Base-by-base conservation (phyloP, 2,888 invertebrate species). In the Maniola hyperantus region DNA sequence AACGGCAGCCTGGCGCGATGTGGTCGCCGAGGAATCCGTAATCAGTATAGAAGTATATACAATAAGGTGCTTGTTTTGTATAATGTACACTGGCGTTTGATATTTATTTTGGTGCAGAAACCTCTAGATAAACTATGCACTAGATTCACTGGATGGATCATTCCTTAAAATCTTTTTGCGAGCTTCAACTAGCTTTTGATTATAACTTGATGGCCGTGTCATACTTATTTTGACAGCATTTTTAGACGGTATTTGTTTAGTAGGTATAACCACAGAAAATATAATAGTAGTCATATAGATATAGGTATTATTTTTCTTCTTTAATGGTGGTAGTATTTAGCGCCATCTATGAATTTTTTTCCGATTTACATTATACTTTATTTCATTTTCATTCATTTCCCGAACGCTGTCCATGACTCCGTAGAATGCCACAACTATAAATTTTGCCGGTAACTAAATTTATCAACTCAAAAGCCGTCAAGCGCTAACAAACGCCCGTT, bases 21-120 rank as follows among this genome's bases (percentile, higher is more conserved):
- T 53, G 66, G 76, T 75, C 72, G 76, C 71, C 70, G 68, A 76
- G 77, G 77, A 79, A 79, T 79, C 74, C 72, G 75, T 79, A 79
- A 80, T 79, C 78, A 78, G 75, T 73, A 73, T 70, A 72, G 74
- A 72, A 71, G 74, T 73, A 73, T 73, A 73, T 74, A 76, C 76
- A 73, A 75, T 76, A 77, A 77, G 73, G 74, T 73, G 70, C 69
- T 66, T 58, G 46, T 34, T 57, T 42, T 66, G 57, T 26, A 11
- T 18, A 53, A 50, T 61, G 58, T 70, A 76, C 73, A 76, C 79
- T 69, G 33, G 71, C 73, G 73, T 26, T 69, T 67, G 13, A 20
- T 20, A 50, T n/a, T 36, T 11, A 26, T 26, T 26, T 26, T 26
- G 26, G n/a, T n/a, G n/a, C n/a, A n/a, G n/a, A n/a, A n/a, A n/a